Conservation (phyloP, 2,888 invertebrate species). For the Sphaeridia pumilis region DNA sequence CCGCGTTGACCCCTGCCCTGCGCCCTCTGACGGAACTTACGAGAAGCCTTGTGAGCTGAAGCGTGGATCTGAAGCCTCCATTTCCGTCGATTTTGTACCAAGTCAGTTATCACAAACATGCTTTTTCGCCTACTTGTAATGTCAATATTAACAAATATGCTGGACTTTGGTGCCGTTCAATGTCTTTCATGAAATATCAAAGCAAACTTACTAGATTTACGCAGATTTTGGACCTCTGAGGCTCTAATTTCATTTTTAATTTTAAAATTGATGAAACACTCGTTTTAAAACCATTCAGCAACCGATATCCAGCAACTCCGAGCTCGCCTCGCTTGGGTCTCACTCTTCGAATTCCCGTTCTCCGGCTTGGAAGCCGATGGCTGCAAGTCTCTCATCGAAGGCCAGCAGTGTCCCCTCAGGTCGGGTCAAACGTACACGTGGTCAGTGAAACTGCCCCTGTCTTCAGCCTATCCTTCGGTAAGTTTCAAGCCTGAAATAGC, state of each 20-base stretch:
- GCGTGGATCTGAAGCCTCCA: constrained; percentile 40
- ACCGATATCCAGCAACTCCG: background rate
- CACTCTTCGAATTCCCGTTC: constrained; percentile 3
- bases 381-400: background rate
- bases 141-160: background rate
- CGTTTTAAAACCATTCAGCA: background rate
- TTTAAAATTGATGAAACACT: background rate
- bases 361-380: background rate
- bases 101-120: constrained; percentile 41
- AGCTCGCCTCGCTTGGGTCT: background rate
- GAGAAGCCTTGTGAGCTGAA: background rate
- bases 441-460: background rate
- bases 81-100: constrained; percentile 53
- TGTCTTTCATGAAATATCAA: too few species aligned
- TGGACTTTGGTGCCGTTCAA: too few species aligned
- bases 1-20: constrained; percentile 3
- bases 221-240: too few species aligned
- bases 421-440: constrained; percentile 1
- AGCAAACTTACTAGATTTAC: too few species aligned
- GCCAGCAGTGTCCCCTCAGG: background rate
- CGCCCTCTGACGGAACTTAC: constrained; percentile 1
- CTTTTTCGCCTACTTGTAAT: background rate
- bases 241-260: too few species aligned
- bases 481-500: too few species aligned
- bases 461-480: constrained; percentile 5